Evolutionary conservation across 2,113 vertebrate genomes (phyloP), one percentile per base, ranked within the genome.

Genomic region (Sula dactylatra): DNA sequence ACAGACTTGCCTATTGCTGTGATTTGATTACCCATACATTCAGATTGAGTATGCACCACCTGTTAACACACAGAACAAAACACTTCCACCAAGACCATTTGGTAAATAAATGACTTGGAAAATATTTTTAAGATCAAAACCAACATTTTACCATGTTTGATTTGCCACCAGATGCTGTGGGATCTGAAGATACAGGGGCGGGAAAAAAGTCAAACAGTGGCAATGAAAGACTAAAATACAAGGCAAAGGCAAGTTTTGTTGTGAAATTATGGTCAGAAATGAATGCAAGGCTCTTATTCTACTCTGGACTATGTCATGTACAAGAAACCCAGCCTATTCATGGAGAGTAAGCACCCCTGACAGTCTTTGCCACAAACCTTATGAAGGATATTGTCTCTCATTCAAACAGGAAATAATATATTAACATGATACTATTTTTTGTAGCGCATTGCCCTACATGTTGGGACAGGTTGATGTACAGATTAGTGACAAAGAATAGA

Each of bases 61-160:
- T 96, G 94, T 66, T 88, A 94, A 55, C 34, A n/a, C 8, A 88
- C 50, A 88, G 27, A 95, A 83, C 85, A 96, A 94, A 96, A 74
- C 71, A 64, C 74, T 94, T 82, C 78, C 82, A 96, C 88, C 71
- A 93, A 70, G 64, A 93, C 54, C 94, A 97, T 93, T 97, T 97
- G 94, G 92, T 88, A 93, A 93, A 95, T 90, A 96, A 97, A 96
- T 95, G 74, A 58, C 92, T 95, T 95, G 97, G 94, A 97, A 96
- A 96, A 97, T 66, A 95, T 58, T 92, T 88, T 90, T 83, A 95
- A 94, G 90, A 82, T 96, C 93, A 92, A 90, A 93, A 10, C 3
- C 94, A 93, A 71, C 42, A 55, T 83, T 92, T 86, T 82, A 66
- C 85, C 59, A 10, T 81, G 79, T 96, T 90, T 95, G 92, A 94